Percentiles rank a stretch among this genome's conserved stretches.
These are phyloP conservation scores for Drosophila acutilabella DNA, from an alignment of 2,888 invertebrate species.

Conservation along the genomic window DNA sequence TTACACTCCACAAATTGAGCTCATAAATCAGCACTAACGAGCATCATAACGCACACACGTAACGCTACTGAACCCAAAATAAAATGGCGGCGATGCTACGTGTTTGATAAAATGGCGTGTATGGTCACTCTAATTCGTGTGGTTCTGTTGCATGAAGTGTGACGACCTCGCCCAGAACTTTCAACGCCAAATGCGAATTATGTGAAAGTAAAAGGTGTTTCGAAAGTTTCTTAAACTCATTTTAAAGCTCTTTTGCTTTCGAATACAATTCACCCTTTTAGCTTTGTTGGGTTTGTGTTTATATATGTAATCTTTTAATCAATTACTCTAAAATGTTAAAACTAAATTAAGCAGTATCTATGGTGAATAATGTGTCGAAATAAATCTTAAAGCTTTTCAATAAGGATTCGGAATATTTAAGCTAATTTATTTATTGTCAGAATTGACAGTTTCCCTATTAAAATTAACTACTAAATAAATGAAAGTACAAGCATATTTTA, in stretches of 20 bases:
- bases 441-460: too few relatives aligned
- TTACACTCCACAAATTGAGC: slow-evolving; percentile 56
- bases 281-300: too few relatives aligned
- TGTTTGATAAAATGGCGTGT: slow-evolving; percentile 75
- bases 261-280: background rate
- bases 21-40: slow-evolving; percentile 71
- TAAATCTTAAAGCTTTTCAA: too few relatives aligned
- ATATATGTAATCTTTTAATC: too few relatives aligned
- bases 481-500: too few relatives aligned
- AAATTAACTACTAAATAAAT: too few relatives aligned
- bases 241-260: background rate
- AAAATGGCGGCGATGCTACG: slow-evolving; percentile 71
- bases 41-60: slow-evolving; percentile 40
- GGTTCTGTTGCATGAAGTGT: slow-evolving; percentile 19
- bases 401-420: too few relatives aligned
- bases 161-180: slow-evolving; percentile 31
- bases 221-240: slow-evolving; percentile 4
- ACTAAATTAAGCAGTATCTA: too few relatives aligned
- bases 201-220: slow-evolving; percentile 13
- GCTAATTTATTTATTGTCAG: too few relatives aligned
- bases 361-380: too few relatives aligned
- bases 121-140: slow-evolving; percentile 10
- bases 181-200: background rate
- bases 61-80: slow-evolving; percentile 36
- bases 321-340: too few relatives aligned